phyloP scores from a whole-genome alignment of 2,113 vertebrate genomes.

The Orycteropus afer region DNA sequence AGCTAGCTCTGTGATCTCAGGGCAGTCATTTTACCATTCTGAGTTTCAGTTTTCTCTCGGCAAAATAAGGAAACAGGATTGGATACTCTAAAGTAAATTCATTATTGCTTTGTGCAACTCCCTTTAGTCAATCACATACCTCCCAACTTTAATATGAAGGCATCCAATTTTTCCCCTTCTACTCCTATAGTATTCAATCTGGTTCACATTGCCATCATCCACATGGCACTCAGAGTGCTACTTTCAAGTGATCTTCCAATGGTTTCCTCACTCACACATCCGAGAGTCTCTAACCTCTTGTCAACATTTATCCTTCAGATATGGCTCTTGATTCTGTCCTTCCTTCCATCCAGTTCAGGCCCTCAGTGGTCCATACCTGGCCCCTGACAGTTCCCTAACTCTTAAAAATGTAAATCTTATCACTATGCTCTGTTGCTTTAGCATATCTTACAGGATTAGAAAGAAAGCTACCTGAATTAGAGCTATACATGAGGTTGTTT shows the following conservation, averaged over 20 bases:
- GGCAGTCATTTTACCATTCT: neutral
- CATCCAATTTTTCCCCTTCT: too few relatives aligned
- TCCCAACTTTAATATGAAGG: neutral
- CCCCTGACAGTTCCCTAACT: neutral
- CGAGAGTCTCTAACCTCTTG: neutral
- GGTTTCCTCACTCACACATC: neutral
- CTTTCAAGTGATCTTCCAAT: neutral
- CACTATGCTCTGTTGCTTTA: neutral
- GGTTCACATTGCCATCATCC: neutral
- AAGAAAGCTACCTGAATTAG: neutral
- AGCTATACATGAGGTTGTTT: neutral
- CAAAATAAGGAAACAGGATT: neutral
- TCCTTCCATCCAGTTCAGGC: neutral
- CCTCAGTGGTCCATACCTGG: neutral
- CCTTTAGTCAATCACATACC: neutral
- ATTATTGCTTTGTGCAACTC: neutral
- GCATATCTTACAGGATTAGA: neutral
- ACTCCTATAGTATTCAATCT: too few relatives aligned
- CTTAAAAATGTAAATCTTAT: neutral
- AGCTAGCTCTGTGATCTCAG: neutral
- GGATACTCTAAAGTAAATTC: neutral
- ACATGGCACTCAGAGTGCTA: fast-evolving
- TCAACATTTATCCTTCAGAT: neutral
- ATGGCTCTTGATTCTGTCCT: neutral
- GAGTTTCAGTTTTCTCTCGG: neutral